Evolutionary conservation across 1,140 invertebrate species (phyloP).

Genomic region (Cyphomyrmex costatus): DNA sequence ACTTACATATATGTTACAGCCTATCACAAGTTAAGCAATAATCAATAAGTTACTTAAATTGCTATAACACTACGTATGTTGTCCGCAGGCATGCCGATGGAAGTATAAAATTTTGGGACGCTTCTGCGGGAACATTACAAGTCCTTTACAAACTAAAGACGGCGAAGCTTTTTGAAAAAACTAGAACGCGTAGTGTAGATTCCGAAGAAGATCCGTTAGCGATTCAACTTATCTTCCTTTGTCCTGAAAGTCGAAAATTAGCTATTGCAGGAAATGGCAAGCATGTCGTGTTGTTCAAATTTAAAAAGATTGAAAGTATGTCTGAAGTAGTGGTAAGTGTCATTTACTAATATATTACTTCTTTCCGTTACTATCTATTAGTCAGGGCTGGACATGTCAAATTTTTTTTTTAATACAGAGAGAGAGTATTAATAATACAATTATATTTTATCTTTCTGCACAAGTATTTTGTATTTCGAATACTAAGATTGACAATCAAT

Average conservation of each 20-base stretch:
- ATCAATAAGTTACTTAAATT: slow-evolving; percentile 56
- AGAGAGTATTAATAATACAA: too few relatives aligned
- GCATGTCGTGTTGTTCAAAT: slow-evolving; percentile 98
- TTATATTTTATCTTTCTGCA: too few relatives aligned
- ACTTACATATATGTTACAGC: background rate
- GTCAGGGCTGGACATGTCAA: too few relatives aligned
- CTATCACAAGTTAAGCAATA: slow-evolving; percentile 1
- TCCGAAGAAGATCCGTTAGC: slow-evolving; percentile 96
- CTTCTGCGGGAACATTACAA: slow-evolving; percentile 96
- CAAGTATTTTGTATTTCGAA: too few relatives aligned
- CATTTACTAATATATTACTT: background rate
- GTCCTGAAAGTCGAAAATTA: slow-evolving; percentile 96
- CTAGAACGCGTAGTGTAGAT: slow-evolving; percentile 87
- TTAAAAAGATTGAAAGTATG: slow-evolving; percentile 95
- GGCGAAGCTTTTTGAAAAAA: slow-evolving; percentile 96
- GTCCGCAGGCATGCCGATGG: slow-evolving; percentile 96
- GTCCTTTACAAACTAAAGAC: slow-evolving; percentile 99
- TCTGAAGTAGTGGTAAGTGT: slow-evolving; percentile 93
- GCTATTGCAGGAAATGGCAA: slow-evolving; percentile 95
- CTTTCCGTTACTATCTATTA: background rate
- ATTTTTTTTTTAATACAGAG: too few relatives aligned
- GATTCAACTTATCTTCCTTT: slow-evolving; percentile 96
- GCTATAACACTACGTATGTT: slow-evolving; percentile 30
- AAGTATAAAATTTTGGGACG: slow-evolving; percentile 99
- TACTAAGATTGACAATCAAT: too few relatives aligned